Percentiles rank a stretch among this genome's conserved stretches.
phyloP scores from a whole-genome alignment of 2,888 invertebrate species.

The Cyaniris semiargus region DNA sequence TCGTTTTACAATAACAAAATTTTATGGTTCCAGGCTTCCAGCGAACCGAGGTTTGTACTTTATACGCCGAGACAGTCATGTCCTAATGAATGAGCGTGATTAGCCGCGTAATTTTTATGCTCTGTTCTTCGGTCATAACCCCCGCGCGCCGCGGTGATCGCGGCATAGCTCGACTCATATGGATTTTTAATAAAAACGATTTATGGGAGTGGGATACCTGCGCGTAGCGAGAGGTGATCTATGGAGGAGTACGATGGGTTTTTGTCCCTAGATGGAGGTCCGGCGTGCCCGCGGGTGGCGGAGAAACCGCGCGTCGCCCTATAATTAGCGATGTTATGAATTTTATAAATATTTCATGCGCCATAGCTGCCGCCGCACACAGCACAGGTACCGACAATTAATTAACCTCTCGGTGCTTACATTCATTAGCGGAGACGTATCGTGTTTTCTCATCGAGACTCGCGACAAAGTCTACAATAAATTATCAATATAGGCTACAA shows the following conservation, averaged over 20 bases:
- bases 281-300: constrained; percentile 68
- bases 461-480: constrained; percentile 36
- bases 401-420: constrained; percentile 74
- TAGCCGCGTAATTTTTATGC: constrained; percentile 39
- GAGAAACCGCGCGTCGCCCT: constrained; percentile 63
- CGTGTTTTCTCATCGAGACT: constrained; percentile 62
- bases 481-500: constrained; percentile 36
- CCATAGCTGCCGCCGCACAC: constrained; percentile 46
- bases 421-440: constrained; percentile 71
- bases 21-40: constrained; percentile 59
- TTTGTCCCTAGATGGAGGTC: constrained; percentile 53
- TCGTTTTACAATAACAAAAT: constrained; percentile 57
- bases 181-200: constrained; percentile 47
- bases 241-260: constrained; percentile 56
- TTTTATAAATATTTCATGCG: constrained; percentile 78
- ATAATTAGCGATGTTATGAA: constrained; percentile 77
- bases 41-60: constrained; percentile 43
- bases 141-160: constrained; percentile 41
- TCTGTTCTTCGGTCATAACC: constrained; percentile 36
- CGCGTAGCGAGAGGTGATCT: constrained; percentile 42
- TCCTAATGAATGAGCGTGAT: constrained; percentile 42
- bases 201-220: constrained; percentile 45
- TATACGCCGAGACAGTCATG: constrained; percentile 38
- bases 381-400: constrained; percentile 67
- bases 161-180: constrained; percentile 45